Evolutionary conservation across 2,113 vertebrate species (phyloP), one percentile per base, ranked within the genome.

Genomic region (Ellobius talpinus): DNA sequence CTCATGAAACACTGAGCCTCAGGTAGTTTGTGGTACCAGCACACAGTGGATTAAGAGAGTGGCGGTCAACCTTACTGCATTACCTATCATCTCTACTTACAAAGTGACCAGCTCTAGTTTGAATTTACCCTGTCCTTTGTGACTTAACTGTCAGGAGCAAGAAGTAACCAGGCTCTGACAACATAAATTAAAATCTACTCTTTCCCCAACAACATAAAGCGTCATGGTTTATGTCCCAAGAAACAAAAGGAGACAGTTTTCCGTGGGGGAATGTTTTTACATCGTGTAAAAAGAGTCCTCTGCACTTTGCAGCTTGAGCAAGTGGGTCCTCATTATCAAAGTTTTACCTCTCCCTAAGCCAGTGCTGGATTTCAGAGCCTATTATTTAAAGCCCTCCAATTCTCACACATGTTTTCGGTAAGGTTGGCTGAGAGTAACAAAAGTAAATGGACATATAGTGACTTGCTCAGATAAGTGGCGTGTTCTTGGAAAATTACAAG

Each of bases 191-290:
- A 65, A 86, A 78, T 58, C 78, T n/a, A 82, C 89, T 77, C 68
- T 95, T 52, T 19, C 70, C 42, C 84, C 31, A 73, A 90, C 68
- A 45, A 76, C 72, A 79, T 89, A 93, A 93, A 94, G 66, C 84
- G 89, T 55, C 78, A 36, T 16, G 19, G 74, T 94, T 95, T 94
- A 92, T 95, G 47, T 87, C 77, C 91, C 81, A 90, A 97, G 93
- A 85, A 90, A 94, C 17, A 90, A 92, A 91, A 87, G 61, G 78
- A 97, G 95, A 96, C 45, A 87, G 74, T 77, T 90, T 90, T 95
- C 77, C 73, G 45, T 26, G 16, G 61, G 61, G 89, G 91, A 93
- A 94, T 79, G 55, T 90, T 95, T 94, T 95, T 65, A 74, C 21
- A 73, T 77, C 45, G 39, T 47, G 47, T 73, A 95, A 81, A 66